Evolutionary conservation across 2,888 invertebrate genomes (phyloP).

Genomic region (Bruchidius siliquastri): DNA sequence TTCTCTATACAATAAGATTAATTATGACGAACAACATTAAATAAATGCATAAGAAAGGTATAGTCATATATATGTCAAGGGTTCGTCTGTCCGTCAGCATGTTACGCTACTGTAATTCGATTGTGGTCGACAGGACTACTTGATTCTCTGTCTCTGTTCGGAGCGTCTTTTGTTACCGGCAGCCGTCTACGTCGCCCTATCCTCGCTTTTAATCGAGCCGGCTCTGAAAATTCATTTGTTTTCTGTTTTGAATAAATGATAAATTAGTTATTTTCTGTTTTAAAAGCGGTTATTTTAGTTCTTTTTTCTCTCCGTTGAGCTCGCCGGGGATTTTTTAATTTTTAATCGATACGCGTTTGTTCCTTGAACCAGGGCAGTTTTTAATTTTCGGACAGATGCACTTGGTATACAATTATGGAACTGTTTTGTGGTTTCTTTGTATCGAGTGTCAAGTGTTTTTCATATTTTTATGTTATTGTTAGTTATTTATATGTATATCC

Average conservation of each 20-base stretch:
- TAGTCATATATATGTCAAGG: background rate
- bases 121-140: conserved; percentile 7
- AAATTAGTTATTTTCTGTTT: conserved; percentile 41
- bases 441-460: background rate
- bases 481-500: too few relatives aligned
- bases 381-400: background rate
- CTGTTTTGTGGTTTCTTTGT: background rate
- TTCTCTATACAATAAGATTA: too few relatives aligned
- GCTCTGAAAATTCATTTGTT: conserved; percentile 45
- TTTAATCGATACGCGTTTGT: conserved; percentile 25
- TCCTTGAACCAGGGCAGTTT: background rate
- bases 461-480: too few relatives aligned
- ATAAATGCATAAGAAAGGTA: too few relatives aligned
- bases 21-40: too few relatives aligned
- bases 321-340: conserved; percentile 22
- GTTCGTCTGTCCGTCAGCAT: background rate
- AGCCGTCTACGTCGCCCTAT: conserved; percentile 34
- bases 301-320: conserved; percentile 30
- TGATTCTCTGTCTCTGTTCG: conserved; percentile 21
- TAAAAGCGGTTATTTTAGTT: conserved; percentile 23
- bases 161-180: conserved; percentile 9
- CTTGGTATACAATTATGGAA: background rate
- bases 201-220: conserved; percentile 40
- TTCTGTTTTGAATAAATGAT: conserved; percentile 43
- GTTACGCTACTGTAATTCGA: background rate